phyloP scores from a whole-genome alignment of 2,888 invertebrate species.

The Tenthredo mesomela region DNA sequence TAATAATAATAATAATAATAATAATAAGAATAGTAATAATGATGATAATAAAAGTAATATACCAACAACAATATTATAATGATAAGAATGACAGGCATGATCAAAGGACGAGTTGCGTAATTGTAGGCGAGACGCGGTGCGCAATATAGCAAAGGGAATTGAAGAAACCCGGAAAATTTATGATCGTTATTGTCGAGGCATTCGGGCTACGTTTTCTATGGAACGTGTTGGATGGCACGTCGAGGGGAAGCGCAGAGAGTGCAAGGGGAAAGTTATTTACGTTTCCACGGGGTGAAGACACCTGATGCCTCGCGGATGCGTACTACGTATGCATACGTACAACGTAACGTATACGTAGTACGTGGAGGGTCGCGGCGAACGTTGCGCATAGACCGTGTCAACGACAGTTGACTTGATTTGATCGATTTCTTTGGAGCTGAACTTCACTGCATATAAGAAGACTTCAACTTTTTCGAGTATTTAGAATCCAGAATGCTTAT shows the following conservation, averaged over 20 bases:
- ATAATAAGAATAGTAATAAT: not conserved
- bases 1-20: not conserved
- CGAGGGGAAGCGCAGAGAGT: not conserved
- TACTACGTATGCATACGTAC: not conserved
- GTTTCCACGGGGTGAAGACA: constrained; percentile 33
- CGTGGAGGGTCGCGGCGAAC: not conserved
- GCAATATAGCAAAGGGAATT: constrained; percentile 16
- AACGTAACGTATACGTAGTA: not conserved
- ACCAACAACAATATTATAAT: not conserved
- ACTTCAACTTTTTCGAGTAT: not conserved
- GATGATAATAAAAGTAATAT: not conserved
- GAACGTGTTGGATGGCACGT: constrained; percentile 10
- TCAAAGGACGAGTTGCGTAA: constrained; percentile 9
- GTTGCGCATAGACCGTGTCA: constrained; percentile 22
- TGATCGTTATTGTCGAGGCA: constrained; percentile 42
- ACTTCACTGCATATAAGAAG: not conserved
- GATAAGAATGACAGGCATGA: constrained; percentile 22
- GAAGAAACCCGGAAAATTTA: constrained; percentile 45
- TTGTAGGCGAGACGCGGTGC: constrained; percentile 4
- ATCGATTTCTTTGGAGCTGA: constrained; percentile 17
- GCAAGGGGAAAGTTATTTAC: constrained; percentile 25
- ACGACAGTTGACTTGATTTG: constrained; percentile 45
- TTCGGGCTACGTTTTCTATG: constrained; percentile 44
- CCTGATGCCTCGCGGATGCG: constrained; percentile 40
- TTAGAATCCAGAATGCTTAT: not conserved